Conservation (phyloP, 2,113 vertebrate genomes). For the Galemys pyrenaicus region DNA sequence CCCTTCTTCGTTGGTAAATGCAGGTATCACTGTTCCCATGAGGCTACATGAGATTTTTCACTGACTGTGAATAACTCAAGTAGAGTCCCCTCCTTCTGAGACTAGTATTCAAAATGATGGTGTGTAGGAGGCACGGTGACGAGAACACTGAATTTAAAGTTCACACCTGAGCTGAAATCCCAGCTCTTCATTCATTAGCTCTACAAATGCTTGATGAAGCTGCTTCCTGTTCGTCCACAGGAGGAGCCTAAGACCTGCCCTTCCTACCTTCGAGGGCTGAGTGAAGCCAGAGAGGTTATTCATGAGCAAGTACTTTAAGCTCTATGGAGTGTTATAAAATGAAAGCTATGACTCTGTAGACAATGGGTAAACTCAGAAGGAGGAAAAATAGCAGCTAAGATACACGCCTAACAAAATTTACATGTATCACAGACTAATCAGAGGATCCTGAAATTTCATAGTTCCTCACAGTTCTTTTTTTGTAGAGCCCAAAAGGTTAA, state of each 20-base stretch:
- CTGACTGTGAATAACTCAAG: neutral
- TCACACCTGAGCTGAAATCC: neutral
- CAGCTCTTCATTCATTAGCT: neutral
- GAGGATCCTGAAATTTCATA: neutral
- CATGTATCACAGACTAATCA: neutral
- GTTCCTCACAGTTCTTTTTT: neutral
- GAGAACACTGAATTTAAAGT: neutral
- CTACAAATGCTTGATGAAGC: neutral
- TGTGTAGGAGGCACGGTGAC: neutral
- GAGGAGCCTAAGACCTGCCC: neutral
- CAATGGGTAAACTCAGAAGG: neutral
- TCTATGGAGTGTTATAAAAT: accelerated
- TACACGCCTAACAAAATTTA: neutral
- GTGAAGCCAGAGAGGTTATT: neutral
- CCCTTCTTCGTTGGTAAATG: neutral
- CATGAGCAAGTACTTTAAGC: neutral
- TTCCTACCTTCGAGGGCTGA: neutral
- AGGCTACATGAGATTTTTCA: neutral
- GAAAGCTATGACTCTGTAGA: neutral
- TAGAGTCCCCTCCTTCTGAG: neutral
- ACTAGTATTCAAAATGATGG: neutral
- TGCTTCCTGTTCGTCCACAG: neutral
- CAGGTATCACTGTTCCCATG: neutral
- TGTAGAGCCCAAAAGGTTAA: neutral
- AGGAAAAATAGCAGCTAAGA: neutral